Evolutionary conservation across 2,888 invertebrate genomes (phyloP).

Genomic region (Drosophila subquinaria): DNA sequence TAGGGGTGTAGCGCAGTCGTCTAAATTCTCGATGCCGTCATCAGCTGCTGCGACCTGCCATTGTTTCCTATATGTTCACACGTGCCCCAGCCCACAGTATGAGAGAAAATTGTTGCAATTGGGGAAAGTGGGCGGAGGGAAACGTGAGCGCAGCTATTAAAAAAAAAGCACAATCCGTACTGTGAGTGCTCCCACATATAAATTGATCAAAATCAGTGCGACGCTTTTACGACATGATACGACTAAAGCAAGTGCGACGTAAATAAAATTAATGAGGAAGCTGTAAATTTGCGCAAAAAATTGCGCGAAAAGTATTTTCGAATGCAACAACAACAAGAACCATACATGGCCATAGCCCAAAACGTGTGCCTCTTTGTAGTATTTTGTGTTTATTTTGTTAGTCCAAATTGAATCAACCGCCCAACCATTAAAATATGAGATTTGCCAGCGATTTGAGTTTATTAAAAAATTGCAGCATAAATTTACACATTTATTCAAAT

Average conservation of each 20-base stretch:
- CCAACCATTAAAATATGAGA: slow-evolving; percentile 10
- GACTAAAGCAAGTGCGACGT: slow-evolving; percentile 43
- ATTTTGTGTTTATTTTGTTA: slow-evolving; percentile 11
- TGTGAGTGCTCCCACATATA: slow-evolving; percentile 62
- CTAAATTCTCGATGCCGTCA: slow-evolving; percentile 49
- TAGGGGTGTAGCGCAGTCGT: slow-evolving; percentile 43
- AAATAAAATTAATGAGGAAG: slow-evolving; percentile 74
- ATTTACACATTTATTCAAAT: slow-evolving; percentile 32
- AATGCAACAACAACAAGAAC: slow-evolving; percentile 19
- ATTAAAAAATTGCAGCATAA: slow-evolving; percentile 53
- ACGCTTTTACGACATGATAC: slow-evolving; percentile 56
- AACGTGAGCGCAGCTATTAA: slow-evolving; percentile 31
- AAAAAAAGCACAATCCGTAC: slow-evolving; percentile 46
- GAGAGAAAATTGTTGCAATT: slow-evolving; percentile 5
- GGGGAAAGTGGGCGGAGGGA: neutral
- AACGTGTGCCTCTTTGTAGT: slow-evolving; percentile 25
- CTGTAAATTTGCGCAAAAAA: slow-evolving; percentile 71
- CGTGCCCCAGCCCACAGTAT: slow-evolving; percentile 31
- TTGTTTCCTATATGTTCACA: slow-evolving; percentile 61
- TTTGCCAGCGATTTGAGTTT: slow-evolving; percentile 37
- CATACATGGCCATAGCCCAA: slow-evolving; percentile 14
- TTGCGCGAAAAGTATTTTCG: slow-evolving; percentile 61
- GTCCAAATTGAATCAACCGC: slow-evolving; percentile 34
- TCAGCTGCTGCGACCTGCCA: slow-evolving; percentile 36
- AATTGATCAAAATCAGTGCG: slow-evolving; percentile 68